Evolutionary conservation across 2,888 invertebrate species (phyloP), one percentile per base, ranked within the genome.

Genomic region (Trissolcus japonicus): DNA sequence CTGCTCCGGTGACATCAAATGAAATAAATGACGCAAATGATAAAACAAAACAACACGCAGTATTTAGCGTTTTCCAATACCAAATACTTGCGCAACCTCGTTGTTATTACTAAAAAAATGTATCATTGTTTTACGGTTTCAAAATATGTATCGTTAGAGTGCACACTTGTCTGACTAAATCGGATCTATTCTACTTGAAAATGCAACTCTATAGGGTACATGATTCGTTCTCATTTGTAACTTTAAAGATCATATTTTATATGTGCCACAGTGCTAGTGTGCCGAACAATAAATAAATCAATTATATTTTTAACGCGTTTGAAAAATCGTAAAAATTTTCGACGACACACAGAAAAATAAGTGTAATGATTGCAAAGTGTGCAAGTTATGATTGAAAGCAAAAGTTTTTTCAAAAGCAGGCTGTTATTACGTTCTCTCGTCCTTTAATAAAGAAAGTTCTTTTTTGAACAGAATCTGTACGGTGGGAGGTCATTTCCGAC

Each of bases 51-150:
- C 75, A 67, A 80, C 79, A 76, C 79, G 73, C 80, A 81, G 85
- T 86, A 85, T 87, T 86, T 87, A 86, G 82, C 83, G 86, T 86
- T 86, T 86, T 86, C 85, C 87, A 82, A 87, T 85, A 86, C 79
- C 74, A 78, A 75, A 80, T 76, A 75, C 78, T n/a, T n/a, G 73
- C 80, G 62, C 46, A 46, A 69, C 59, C 66, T 55, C 60, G 78
- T 76, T 76, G 76, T 78, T 7, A 72, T 66, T 74, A 63, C 69
- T n/a, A 54, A 62, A 54, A 55, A 14, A 63, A 48, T 66, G 53
- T 53, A 29, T 29, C 29, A 29, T 29, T 29, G 21, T 72, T 50
- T 71, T 68, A 35, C 54, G 50, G 48, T 55, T 72, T 61, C 65
- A 68, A 75, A 72, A 68, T 66, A 67, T 67, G 25, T 46, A 14